These are phyloP conservation scores for Brachyptera risi DNA, from an alignment of 2,888 invertebrate species.

Conservation along the genomic window DNA sequence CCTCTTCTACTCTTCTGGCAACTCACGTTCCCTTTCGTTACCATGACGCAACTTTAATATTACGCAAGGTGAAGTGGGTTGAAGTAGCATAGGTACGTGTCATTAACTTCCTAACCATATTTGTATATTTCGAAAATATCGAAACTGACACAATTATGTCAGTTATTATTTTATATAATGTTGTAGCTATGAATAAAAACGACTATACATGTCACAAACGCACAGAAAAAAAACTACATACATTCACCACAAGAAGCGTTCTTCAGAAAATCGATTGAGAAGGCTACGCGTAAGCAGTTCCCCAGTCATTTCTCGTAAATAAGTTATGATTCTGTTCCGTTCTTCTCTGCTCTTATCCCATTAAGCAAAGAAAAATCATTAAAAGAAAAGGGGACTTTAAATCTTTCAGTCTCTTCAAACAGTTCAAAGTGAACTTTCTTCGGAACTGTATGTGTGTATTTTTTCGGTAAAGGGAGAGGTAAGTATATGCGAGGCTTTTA, in stretches of 20 bases:
- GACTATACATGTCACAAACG: not conserved
- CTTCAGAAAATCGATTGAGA: conserved; percentile 4
- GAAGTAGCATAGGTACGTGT: not conserved
- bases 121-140: too few species aligned
- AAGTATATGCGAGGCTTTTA: not conserved
- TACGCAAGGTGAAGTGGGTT: not conserved
- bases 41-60: not conserved
- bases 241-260: not conserved
- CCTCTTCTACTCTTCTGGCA: not conserved
- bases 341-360: not conserved
- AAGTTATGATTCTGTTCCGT: conserved; percentile 21
- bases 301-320: conserved; percentile 23
- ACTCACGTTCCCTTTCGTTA: too few species aligned
- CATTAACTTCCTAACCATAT: too few species aligned
- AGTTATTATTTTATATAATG: too few species aligned
- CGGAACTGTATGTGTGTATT: not conserved
- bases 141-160: too few species aligned
- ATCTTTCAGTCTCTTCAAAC: conserved; percentile 23
- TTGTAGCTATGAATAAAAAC: too few species aligned
- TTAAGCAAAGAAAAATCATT: conserved; percentile 24
- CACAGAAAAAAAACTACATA: not conserved
- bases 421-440: conserved; percentile 11
- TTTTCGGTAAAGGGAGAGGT: not conserved
- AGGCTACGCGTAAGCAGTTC: conserved; percentile 14
- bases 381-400: conserved; percentile 22